Base-by-base conservation (phyloP, 2,113 vertebrate species). In the Nothoprocta perdicaria region DNA sequence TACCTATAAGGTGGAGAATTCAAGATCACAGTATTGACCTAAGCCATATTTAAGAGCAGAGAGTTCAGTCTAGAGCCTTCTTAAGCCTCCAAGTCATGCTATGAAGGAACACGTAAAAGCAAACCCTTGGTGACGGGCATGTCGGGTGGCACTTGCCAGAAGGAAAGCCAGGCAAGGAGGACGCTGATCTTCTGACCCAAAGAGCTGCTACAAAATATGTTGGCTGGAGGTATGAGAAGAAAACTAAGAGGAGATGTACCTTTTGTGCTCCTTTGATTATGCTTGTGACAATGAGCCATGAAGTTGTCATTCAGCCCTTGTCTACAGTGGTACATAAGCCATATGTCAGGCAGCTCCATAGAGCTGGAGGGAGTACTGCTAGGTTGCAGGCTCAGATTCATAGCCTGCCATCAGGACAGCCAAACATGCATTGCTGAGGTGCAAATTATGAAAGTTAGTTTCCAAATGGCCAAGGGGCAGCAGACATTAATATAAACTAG, bases 21-120 rank as follows among this genome's bases (percentile, higher is more conserved):
- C 6, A 6, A 79, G 35, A 76, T 98, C 78, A 97, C 62, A 4
- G 3, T 98, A 80, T 97, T 98, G 93, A 98, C 98, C n/a, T 96
- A 98, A 62, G 98, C 97, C 90, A 86, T 97, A 66, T 96, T 98
- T 50, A 98, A 98, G 97, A 98, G 76, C 94, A 98, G 97, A 6
- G 98, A 98, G 84, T 71, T 98, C 86, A 94, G 31, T 81, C 98
- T 98, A 93, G 97, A 98, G 76, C 84, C 46, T 74, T 50, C 76
- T 85, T 91, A 74, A 74, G 38, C 68, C 27, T 45, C 26, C 13
- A 62, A 69, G n/a, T 23, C 0, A 0, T 50, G 45, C 1, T 1
- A 69, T 9, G 14, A 95, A 97, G 69, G 97, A 98, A 88, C 98
- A 6, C 95, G 97, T 2, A 97, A 98, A 96, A 97, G 98, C 98